A percentile compares a stretch with the other conserved stretches of the same genome.
Evolutionary conservation across 2,113 vertebrate species (phyloP).

Genomic region (Callionymus lyra): DNA sequence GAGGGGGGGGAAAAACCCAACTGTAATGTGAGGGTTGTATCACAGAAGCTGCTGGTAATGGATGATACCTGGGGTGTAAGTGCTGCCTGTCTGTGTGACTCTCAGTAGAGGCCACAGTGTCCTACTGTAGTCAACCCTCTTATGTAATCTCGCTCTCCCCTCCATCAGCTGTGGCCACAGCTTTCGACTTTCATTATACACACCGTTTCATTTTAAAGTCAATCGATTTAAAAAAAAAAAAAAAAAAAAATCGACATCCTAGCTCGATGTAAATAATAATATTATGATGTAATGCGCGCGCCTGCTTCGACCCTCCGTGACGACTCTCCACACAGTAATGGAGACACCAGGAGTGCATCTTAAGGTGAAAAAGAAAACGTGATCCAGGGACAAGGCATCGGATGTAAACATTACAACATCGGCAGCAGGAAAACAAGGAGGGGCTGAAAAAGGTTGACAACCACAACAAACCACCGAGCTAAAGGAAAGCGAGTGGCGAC

Average conservation of each 20-base stretch:
- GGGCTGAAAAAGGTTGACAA: constrained; percentile 64
- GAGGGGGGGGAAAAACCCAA: too few relatives aligned
- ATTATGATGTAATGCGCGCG: too few relatives aligned
- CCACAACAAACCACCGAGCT: constrained; percentile 17
- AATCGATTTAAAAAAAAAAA: too few relatives aligned
- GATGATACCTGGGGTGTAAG: too few relatives aligned
- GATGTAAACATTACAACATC: constrained; percentile 70
- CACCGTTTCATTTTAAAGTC: too few relatives aligned
- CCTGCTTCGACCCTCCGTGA: constrained; percentile 9
- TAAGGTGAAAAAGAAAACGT: too few relatives aligned
- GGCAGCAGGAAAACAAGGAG: constrained; percentile 70
- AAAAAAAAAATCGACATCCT: too few relatives aligned
- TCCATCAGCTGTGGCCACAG: background rate
- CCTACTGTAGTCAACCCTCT: constrained; percentile 26
- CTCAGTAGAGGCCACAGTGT: constrained; percentile 35
- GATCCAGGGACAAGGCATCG: too few relatives aligned
- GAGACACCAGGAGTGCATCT: background rate
- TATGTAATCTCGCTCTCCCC: constrained; percentile 49
- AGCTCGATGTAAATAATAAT: too few relatives aligned
- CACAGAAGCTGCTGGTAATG: too few relatives aligned
- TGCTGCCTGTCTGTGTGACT: constrained; percentile 19
- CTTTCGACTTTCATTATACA: too few relatives aligned
- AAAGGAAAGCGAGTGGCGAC: constrained; percentile 10
- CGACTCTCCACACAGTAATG: constrained; percentile 1
- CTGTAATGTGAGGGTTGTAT: too few relatives aligned